Base-by-base conservation (phyloP, 1,140 invertebrate species). In the Drosophila elegans region DNA sequence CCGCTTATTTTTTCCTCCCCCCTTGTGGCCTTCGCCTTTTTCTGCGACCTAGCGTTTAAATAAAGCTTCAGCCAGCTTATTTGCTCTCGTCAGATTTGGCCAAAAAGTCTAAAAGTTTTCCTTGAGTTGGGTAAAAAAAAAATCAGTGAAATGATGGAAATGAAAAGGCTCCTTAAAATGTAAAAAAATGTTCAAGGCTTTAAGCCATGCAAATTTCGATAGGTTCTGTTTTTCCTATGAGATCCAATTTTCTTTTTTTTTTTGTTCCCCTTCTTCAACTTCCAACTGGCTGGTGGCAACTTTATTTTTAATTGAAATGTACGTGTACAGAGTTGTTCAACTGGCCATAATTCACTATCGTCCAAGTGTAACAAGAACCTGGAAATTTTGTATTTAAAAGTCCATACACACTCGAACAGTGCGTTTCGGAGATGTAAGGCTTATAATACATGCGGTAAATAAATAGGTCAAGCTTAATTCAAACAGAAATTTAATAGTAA, bases 291-390 rank as follows among this genome's bases (percentile, higher is more conserved):
- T 71, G 54, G 66, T 62, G 42, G 49, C 55, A 84, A 80, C 80
- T 83, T 66, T 72, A 42, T 36, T 71, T 64, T 84, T 83, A 83
- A 83, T 83, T 83, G 76, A 83, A 83, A 83, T 71, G 74, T 74
- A 64, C 77, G 39, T 74, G 63, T 56, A 53, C 53, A 78, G 71
- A 81, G 29, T 81, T 78, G 79, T 61, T 82, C 80, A 82, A 78
- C 79, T 77, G 68, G 57, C 79, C 63, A 81, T 78, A 81, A 81
- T 81, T 81, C 73, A 76, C 60, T 73, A 81, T 44, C 51, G 42
- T 29, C 25, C 62, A 68, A 16, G 62, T 59, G 45, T 27, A 61
- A 61, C 63, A 41, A 60, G 39, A 60, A 38, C 45, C 53, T 38
- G 51, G 16, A 52, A 56, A 57, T 46, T 56, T 69, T 46, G 48